Conservation (phyloP, 2,797 vertebrate species). For the Pithecia hirsuta region DNA sequence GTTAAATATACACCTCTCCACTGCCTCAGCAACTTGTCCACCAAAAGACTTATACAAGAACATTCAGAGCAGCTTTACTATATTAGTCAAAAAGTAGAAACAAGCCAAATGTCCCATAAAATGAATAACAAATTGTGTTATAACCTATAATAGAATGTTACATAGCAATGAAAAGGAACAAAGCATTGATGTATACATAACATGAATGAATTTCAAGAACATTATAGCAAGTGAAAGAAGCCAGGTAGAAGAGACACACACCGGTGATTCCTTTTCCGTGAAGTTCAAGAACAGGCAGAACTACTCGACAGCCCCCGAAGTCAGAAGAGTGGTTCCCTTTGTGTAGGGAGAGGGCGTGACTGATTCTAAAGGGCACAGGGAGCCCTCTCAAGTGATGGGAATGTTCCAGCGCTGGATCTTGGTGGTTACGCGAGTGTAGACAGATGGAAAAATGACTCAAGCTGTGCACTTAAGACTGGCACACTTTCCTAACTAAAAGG, state of each 20-base stretch:
- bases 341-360: fast-evolving
- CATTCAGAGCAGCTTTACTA: neutral
- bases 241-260: fast-evolving
- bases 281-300: fast-evolving
- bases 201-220: neutral
- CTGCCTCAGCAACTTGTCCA: neutral
- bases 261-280: fast-evolving
- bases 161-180: neutral
- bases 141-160: neutral
- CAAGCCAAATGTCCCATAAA: too few species aligned
- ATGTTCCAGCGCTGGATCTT: fast-evolving
- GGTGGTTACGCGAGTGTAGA: neutral
- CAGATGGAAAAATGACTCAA: neutral
- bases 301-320: fast-evolving
- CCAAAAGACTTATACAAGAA: neutral
- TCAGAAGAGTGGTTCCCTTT: neutral
- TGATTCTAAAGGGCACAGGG: neutral
- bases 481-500: neutral
- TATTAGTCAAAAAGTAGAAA: neutral
- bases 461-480: neutral
- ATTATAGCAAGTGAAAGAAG: neutral
- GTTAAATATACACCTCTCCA: neutral
- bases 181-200: fast-evolving
- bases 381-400: neutral
- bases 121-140: too few species aligned